Base-by-base conservation (phyloP, 1,140 invertebrate species). In the Scylla paramamosain region DNA sequence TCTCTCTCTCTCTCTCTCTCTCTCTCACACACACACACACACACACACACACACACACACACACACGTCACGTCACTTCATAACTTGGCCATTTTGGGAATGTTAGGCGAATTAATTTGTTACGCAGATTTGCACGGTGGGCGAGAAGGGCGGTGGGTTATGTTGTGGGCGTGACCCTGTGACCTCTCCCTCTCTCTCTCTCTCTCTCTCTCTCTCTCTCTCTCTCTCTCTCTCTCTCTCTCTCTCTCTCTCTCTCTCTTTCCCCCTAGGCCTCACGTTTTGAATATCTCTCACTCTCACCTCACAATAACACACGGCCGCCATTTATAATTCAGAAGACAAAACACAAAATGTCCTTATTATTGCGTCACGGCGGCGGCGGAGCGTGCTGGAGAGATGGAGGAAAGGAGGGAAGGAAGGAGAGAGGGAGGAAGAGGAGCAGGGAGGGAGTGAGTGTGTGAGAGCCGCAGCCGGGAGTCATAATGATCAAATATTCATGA, bases 401-500 rank as follows among this genome's bases (percentile, higher is more conserved):
- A 59, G 52, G 52, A 59, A 59, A 59, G 12, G 52, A 59, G 52
- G 52, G 52, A 59, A 59, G 52, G 88, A 90, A 20, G 88, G 32
- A 90, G 32, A 10, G 32, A 20, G 39, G 39, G 87, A 39, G 31
- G 20, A 29, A 28, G 0, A 20, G 20, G 84, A 29, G 87, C 3
- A 16, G 84, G 25, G 88, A 45, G 89, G 89, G 89, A 59, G n/a
- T n/a, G 29, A 6, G 89, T 77, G 84, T 28, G 84, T 28, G 84
- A 28, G 84, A 46, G 31, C 31, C 59, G 32, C 88, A 90, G 93
- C 89, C 82, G 88, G 93, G 67, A 59, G 89, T 95, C 94, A 95
- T 95, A 95, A 86, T 10, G 77, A 95, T 95, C 94, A 95, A 95
- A 91, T 91, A 95, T 95, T 95, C 94, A 95, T 95, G 94, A 48